Base-by-base conservation (phyloP, 2,113 vertebrate genomes). In the Tachysurus vachellii region DNA sequence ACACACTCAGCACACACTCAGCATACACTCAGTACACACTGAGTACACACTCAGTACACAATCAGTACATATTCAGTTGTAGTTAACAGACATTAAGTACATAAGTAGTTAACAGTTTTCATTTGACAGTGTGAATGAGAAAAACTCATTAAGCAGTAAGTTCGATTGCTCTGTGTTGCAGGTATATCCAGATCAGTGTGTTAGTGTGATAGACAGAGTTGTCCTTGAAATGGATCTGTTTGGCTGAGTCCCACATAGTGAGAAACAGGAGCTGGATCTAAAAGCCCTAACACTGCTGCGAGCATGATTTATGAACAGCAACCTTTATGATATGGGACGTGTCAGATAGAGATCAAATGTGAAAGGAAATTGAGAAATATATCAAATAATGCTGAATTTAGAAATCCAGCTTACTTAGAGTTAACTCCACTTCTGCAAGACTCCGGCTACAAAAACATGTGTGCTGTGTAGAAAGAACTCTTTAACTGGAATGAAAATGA, bases 311-410 rank as follows among this genome's bases (percentile, higher is more conserved):
- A 90, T 90, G 44, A 79, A 87, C 68, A 21, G 56, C 21, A 23
- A 85, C 71, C 44, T 89, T 87, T 89, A 88, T 87, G 85, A 85
- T 88, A 89, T 88, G 82, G 79, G 86, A 90, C 47, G 56, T 87
- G 85, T 88, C 85, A 87, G 62, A 90, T 84, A 82, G 83, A 80
- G 89, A 87, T 90, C 89, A 87, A 77, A 91, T 84, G 90, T 89
- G 84, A 90, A 88, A 77, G 61, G 36, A 68, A 87, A 86, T 87
- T 86, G 47, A 59, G 83, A 88, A 84, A 87, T 88, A 83, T 88
- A 89, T 88, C 82, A 90, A 42, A 53, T 13, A 82, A 80, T 21
- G 19, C n/a, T 47, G 47, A 82, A 56, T 86, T 71, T 71, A 71
- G 84, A 87, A 85, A 62, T 79, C 42, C 9, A 59, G 47, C n/a